These are phyloP conservation scores for Leucozona laternaria DNA, from an alignment of 2,888 invertebrate species.

Conservation along the genomic window DNA sequence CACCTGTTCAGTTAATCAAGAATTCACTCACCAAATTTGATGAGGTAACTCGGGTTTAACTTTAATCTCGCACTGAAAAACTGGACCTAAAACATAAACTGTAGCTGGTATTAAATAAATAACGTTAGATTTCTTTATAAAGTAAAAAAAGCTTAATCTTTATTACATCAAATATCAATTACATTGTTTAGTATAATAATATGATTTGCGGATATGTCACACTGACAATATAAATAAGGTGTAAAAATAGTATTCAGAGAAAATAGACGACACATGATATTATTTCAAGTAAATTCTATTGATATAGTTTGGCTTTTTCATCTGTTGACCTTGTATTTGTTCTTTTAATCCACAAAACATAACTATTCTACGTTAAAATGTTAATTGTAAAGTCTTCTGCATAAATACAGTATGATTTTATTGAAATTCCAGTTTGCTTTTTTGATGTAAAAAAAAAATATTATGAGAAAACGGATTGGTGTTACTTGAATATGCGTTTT, in stretches of 20 bases:
- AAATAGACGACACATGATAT: slow-evolving; percentile 47
- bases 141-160: slow-evolving; percentile 73
- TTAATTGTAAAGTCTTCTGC: neutral
- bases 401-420: slow-evolving; percentile 15
- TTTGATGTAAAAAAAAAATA: slow-evolving; percentile 11
- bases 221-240: slow-evolving; percentile 39
- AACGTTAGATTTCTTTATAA: slow-evolving; percentile 19
- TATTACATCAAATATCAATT: slow-evolving; percentile 74
- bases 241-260: slow-evolving; percentile 45
- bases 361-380: slow-evolving; percentile 19
- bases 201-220: slow-evolving; percentile 48
- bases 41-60: no score
- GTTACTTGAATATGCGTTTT: slow-evolving; percentile 16
- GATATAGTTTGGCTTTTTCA: slow-evolving; percentile 57
- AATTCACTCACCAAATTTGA: no score
- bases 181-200: slow-evolving; percentile 70
- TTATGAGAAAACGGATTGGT: slow-evolving; percentile 9
- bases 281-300: slow-evolving; percentile 32
- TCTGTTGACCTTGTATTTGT: slow-evolving; percentile 12
- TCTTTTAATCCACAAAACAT: slow-evolving; percentile 1
- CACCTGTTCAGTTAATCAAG: no score
- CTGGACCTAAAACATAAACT: neutral
- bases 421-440: slow-evolving; percentile 13
- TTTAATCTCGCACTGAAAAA: no score
- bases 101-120: neutral